phyloP scores from a whole-genome alignment of 1,140 invertebrate genomes.

The Anthonomus grandis region DNA sequence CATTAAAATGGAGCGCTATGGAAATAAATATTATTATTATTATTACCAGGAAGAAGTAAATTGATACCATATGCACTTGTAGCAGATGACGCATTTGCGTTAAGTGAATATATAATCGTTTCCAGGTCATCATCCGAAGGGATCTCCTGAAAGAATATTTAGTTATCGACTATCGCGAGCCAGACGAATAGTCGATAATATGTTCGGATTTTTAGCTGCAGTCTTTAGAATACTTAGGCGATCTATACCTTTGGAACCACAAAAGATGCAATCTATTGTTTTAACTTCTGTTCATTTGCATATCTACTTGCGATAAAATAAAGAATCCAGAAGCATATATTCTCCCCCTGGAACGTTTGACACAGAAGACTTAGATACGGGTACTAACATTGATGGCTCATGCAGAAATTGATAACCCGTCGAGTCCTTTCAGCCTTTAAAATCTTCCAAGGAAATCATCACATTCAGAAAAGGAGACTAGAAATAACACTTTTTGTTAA shows the following conservation, averaged over 20 bases:
- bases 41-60: no score
- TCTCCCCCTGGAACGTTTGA: no score
- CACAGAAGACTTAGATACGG: background rate
- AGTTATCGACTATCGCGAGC: background rate
- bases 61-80: no score
- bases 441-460: no score
- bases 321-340: no score
- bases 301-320: background rate
- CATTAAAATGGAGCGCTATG: no score
- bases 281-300: background rate
- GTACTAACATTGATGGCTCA: background rate
- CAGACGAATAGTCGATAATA: no score
- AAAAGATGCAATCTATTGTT: no score
- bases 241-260: no score
- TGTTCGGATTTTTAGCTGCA: no score
- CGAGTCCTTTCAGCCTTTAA: background rate
- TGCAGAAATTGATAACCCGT: background rate
- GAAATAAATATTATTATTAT: no score
- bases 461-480: background rate
- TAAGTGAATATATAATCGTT: background rate
- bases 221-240: no score
- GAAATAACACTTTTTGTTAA: background rate
- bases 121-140: background rate
- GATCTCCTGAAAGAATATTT: background rate
- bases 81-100: background rate